These are phyloP conservation scores for Micrasema minimum DNA, from an alignment of 1,140 invertebrate genomes.

Conservation along the genomic window DNA sequence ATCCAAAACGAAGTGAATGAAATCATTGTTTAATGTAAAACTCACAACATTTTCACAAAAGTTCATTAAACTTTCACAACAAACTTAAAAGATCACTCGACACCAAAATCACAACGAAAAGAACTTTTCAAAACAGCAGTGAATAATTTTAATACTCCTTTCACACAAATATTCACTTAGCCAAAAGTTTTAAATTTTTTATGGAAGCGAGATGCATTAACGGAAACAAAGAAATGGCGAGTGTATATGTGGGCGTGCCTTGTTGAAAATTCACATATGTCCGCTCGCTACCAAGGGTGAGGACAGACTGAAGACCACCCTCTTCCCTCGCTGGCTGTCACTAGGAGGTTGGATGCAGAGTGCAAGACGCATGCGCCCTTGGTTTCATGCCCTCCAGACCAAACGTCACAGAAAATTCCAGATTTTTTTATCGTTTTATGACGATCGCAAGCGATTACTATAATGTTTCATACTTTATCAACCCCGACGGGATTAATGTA, in stretches of 20 bases:
- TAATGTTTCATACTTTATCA: too few relatives aligned
- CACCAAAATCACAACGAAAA: too few relatives aligned
- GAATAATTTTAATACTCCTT: too few relatives aligned
- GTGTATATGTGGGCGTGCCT: slow-evolving; percentile 13
- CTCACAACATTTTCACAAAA: slow-evolving; percentile 3
- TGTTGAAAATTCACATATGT: background rate
- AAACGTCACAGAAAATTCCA: background rate
- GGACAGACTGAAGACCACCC: slow-evolving; percentile 1
- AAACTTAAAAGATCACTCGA: too few relatives aligned
- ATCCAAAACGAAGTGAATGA: slow-evolving; percentile 3
- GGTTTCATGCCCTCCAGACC: background rate
- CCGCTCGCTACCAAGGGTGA: background rate
- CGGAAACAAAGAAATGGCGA: slow-evolving; percentile 20
- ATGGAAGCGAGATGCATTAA: slow-evolving; percentile 1
- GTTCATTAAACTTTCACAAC: too few relatives aligned
- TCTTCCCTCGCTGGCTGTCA: slow-evolving; percentile 16
- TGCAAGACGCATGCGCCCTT: slow-evolving; percentile 4
- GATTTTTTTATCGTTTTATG: slow-evolving; percentile 1
- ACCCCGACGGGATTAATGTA: too few relatives aligned
- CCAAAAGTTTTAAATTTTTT: background rate
- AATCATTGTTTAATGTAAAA: slow-evolving; percentile 6
- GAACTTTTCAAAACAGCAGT: too few relatives aligned
- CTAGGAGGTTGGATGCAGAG: background rate
- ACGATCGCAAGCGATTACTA: too few relatives aligned
- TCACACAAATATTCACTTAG: too few relatives aligned